phyloP scores from a whole-genome alignment of 1,140 invertebrate species.

The Homarus americanus region DNA sequence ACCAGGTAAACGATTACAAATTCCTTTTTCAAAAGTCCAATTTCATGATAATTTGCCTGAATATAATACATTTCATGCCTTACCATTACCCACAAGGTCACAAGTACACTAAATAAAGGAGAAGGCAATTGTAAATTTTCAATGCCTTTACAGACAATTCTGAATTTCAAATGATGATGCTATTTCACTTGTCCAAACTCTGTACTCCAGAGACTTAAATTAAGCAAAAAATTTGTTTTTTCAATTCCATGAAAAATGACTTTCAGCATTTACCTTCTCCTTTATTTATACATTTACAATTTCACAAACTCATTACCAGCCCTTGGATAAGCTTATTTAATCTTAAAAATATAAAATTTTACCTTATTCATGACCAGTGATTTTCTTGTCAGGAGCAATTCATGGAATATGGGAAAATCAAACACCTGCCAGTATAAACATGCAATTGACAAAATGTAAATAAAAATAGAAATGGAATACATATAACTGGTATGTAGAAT shows the following conservation, averaged over 20 bases:
- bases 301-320: constrained; percentile 14
- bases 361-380: neutral
- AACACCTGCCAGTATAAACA: constrained; percentile 62
- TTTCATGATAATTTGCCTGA: neutral
- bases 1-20: neutral
- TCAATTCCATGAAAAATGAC: neutral
- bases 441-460: constrained; percentile 64
- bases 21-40: neutral
- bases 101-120: constrained; percentile 1
- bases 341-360: neutral
- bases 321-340: neutral
- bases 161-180: too few relatives aligned
- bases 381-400: constrained; percentile 29
- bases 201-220: too few relatives aligned
- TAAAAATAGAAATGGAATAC: constrained; percentile 68
- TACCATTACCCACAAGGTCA: neutral
- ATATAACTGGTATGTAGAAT: constrained; percentile 60
- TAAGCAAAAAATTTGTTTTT: neutral
- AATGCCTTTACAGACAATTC: neutral
- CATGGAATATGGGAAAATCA: constrained; percentile 63
- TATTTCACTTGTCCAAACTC: too few relatives aligned
- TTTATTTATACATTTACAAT: neutral
- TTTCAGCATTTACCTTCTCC: neutral
- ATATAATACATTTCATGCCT: neutral
- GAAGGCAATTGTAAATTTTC: neutral